A percentile compares a stretch with the other conserved stretches of the same genome.
Evolutionary conservation across 2,113 vertebrate genomes (phyloP).

Genomic region (Thamnophis sirtalis): DNA sequence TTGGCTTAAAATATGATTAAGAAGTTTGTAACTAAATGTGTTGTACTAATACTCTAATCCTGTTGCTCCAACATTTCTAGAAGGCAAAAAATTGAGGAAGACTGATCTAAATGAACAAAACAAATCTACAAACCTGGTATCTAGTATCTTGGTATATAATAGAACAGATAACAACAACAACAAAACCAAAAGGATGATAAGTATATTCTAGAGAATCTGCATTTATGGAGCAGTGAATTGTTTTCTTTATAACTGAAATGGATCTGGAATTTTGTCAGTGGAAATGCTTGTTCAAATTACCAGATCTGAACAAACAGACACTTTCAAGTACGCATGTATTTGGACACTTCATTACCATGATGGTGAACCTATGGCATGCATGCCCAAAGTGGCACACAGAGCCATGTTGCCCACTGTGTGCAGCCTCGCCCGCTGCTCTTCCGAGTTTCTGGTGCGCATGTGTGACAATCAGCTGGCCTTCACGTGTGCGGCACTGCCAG

Average conservation of each 20-base stretch:
- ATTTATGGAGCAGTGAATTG: slow-evolving; percentile 15
- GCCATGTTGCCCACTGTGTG: too few species aligned
- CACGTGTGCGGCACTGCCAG: too few species aligned
- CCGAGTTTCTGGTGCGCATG: too few species aligned
- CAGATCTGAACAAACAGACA: accelerated
- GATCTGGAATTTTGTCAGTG: neutral
- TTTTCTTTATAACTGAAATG: neutral
- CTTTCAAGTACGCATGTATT: slow-evolving; percentile 3
- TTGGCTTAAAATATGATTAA: neutral
- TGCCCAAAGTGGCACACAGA: too few species aligned
- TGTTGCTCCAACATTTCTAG: neutral
- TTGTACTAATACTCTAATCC: neutral
- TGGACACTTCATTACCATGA: neutral
- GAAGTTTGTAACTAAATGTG: neutral
- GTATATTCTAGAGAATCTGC: neutral
- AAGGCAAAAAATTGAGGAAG: neutral
- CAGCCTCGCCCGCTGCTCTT: too few species aligned
- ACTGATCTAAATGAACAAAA: neutral
- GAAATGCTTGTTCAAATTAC: neutral
- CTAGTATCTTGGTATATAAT: neutral
- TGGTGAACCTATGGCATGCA: too few species aligned
- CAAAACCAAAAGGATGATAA: neutral
- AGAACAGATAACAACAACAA: neutral
- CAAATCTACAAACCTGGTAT: neutral
- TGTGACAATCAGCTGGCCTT: too few species aligned